Conservation (phyloP, 2,888 invertebrate genomes). For the Furcula furcula region DNA sequence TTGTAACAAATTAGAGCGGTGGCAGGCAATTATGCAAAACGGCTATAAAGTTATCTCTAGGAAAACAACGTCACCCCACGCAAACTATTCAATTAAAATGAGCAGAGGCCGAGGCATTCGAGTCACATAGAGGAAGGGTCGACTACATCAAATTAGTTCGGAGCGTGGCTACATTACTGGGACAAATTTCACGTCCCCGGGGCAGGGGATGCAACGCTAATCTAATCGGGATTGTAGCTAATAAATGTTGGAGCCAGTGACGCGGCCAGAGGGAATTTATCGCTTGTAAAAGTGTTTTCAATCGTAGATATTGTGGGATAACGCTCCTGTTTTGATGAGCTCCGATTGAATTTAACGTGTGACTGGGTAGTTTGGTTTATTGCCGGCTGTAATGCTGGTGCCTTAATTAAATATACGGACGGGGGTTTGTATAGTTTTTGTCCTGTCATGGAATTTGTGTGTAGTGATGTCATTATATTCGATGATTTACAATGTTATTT, state of each 20-base stretch:
- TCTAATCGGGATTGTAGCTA: conserved; percentile 80
- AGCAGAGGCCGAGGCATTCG: conserved; percentile 67
- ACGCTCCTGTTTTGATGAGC: conserved; percentile 55
- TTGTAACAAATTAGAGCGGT: conserved; percentile 71
- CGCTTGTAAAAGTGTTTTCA: conserved; percentile 82
- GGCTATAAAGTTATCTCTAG: conserved; percentile 75
- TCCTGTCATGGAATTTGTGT: background rate
- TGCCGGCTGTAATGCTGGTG: conserved; percentile 38
- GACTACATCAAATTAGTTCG: conserved; percentile 73
- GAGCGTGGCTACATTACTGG: conserved; percentile 80
- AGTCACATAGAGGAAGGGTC: conserved; percentile 73
- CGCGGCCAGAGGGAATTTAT: conserved; percentile 75
- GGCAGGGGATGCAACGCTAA: conserved; percentile 75
- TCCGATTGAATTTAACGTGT: conserved; percentile 75
- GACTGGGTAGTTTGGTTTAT: conserved; percentile 51
- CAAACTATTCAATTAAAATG: conserved; percentile 80
- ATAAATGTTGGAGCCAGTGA: conserved; percentile 77
- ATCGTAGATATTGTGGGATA: conserved; percentile 73
- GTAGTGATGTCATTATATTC: background rate
- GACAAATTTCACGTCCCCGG: conserved; percentile 73
- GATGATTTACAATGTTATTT: no score
- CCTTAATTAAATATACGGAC: conserved; percentile 33
- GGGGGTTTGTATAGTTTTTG: conserved; percentile 15
- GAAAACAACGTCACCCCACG: conserved; percentile 69
- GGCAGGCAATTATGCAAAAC: conserved; percentile 74